Base-by-base conservation (phyloP, 1,140 invertebrate species). In the Nylanderia fulva region DNA sequence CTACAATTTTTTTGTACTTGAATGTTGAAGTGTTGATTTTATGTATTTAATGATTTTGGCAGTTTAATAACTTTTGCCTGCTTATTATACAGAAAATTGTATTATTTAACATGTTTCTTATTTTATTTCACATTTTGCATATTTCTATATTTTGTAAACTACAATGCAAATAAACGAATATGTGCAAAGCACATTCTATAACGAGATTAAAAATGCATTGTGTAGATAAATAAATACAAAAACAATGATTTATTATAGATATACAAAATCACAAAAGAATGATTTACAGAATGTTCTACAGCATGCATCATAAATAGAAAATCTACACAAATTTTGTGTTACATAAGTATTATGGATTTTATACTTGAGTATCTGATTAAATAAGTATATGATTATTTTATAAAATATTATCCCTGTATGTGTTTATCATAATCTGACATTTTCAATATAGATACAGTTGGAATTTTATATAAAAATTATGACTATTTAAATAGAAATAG, bases 191-290 rank as follows among this genome's bases (percentile, higher is more conserved):
- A n/a, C 4, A 33, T 33, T 33, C 24, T 15, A 27, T 42, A 56
- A 39, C 15, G 21, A 13, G 15, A 52, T 63, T 36, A 58, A 84
- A 72, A 74, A 58, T 45, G 69, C 52, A 52, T 68, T 80, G 21
- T 79, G 36, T 82, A 63, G 80, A 90, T 79, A 90, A 90, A 90
- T 90, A 90, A 74, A 88, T 64, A 33, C 29, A 33, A 33, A 33
- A 33, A 33, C n/a, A 88, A 88, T 83, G 56, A 58, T 82, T 83
- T 72, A 82, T n/a, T n/a, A 79, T 85, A 60, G 54, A 71, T 36
- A 15, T 85, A 87, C 7, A 83, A 89, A 89, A 79, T 56, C 36
- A 64, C 52, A 45, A 72, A 69, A 83, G 56, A 54, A 52, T 56
- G n/a, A n/a, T n/a, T n/a, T n/a, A n/a, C n/a, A n/a, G n/a, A n/a